Evolutionary conservation across 2,888 invertebrate species (phyloP), one percentile per base, ranked within the genome.

Genomic region (Pyrgus malvae): DNA sequence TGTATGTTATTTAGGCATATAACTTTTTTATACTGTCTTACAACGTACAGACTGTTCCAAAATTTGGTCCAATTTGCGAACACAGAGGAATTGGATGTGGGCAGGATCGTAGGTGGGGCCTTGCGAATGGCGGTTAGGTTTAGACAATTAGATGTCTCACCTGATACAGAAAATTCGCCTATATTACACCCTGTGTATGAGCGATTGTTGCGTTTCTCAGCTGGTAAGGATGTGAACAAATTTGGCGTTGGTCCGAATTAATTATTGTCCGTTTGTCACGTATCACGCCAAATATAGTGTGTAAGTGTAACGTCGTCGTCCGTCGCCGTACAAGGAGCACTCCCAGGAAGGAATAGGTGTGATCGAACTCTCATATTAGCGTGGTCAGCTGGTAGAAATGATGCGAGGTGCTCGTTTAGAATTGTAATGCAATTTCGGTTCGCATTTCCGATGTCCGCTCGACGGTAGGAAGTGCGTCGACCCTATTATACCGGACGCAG

Each of bases 101-200:
- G 89, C 69, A 79, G 89, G 67, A 56, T 61, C 70, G 89, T 89
- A 90, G 89, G 89, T 75, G 88, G 88, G 84, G 80, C 85, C 88
- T 83, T 72, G 79, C 72, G 64, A 78, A 76, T 76, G 83, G 70
- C 85, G 76, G 83, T 86, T 83, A 77, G 73, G 65, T 66, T 74
- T 25, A 76, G 75, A 74, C 74, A 74, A 79, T 75, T 78, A 77
- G 64, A 64, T 50, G 57, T 49, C 51, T 55, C 63, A 62, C 61
- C 51, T 61, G 64, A 61, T 61, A 64, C 29, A 42, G 68, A 8
- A 83, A 78, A 75, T 67, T 77, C 60, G 66, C 74, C 82, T 72
- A 68, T 86, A 81, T 64, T 58, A 46, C 67, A 58, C 57, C 71
- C 66, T 65, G 55, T 58, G 76, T 84, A 83, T 77, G 78, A 78